Evolutionary conservation across 2,113 vertebrate genomes (phyloP), one percentile per base, ranked within the genome.

Genomic region (Alouatta palliata): DNA sequence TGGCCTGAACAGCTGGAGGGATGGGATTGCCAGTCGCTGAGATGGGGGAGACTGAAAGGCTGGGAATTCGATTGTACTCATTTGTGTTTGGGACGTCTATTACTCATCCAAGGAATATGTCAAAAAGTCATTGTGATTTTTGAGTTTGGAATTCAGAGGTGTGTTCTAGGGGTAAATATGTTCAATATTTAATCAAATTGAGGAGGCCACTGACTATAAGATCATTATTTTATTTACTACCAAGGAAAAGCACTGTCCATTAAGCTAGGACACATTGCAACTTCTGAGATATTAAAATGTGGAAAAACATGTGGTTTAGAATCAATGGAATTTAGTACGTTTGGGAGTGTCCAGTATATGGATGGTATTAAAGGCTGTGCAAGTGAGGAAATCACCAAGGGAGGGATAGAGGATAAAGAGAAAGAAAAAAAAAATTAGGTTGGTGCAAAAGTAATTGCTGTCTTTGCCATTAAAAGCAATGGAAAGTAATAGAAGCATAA

Each of bases 71-170:
- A 14, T 11, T 94, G 40, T 32, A 75, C 64, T 68, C 32, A 58
- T 79, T 86, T 79, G 84, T 3, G 0, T 92, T 79, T 86, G 83
- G 82, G 40, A 52, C 75, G 35, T 61, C 93, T 82, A 21, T 83
- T 83, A 25, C 54, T 21, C 8, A 37, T 73, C 40, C 21, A 21
- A 9, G 68, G 32, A 47, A 87, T 52, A 58, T 61, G 37, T 82
- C 47, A 43, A 70, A 86, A 95, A 94, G 49, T 35, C n/a, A 30
- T n/a, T 87, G 90, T 76, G 71, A 87, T 84, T 95, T 76, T 71
- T 64, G 75, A 97, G 85, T 32, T 25, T 93, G 35, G 35, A 90
- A 95, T 52, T 73, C 23, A 27, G 85, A 23, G 21, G 52, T 56
- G 52, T 68, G 37, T 92, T 88, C 64, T 76, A 17, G 27, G 6